These are phyloP conservation scores for Oreochromis spilurus DNA, from an alignment of 2,113 vertebrate genomes.

Conservation along the genomic window DNA sequence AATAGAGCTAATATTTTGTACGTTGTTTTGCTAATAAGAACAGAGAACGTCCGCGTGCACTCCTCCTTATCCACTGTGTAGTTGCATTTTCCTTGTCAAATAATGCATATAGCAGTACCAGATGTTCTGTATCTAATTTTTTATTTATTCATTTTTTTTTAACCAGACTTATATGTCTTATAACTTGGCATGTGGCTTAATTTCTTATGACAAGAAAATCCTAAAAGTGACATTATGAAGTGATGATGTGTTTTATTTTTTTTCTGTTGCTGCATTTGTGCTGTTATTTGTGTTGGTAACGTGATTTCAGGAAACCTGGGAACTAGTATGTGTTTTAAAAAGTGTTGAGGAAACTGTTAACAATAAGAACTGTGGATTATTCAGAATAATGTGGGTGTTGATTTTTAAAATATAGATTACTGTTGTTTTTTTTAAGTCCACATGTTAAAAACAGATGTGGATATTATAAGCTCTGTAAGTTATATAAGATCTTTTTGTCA, in stretches of 20 bases:
- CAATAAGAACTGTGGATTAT: not conserved
- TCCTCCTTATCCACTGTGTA: not conserved
- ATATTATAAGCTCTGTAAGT: not conserved
- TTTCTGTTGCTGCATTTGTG: not conserved
- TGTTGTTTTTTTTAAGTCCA: not conserved
- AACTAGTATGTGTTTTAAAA: not conserved
- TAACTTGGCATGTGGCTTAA: not conserved
- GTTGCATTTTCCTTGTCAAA: not conserved
- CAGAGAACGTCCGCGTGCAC: accelerated
- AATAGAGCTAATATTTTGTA: not conserved
- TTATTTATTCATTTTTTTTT: too few species aligned
- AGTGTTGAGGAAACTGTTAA: not conserved
- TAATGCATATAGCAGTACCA: not conserved
- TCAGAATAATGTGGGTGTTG: not conserved
- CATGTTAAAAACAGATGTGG: accelerated
- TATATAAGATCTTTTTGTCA: not conserved
- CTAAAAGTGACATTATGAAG: not conserved
- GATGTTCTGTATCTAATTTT: not conserved
- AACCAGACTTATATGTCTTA: not conserved
- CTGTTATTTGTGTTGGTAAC: not conserved
- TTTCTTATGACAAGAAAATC: not conserved
- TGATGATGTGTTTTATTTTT: not conserved
- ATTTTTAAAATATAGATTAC: not conserved
- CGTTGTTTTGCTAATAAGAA: not conserved
- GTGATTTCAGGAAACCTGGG: not conserved